Base-by-base conservation (phyloP, 2,113 vertebrate genomes). In the Petroica traversi region DNA sequence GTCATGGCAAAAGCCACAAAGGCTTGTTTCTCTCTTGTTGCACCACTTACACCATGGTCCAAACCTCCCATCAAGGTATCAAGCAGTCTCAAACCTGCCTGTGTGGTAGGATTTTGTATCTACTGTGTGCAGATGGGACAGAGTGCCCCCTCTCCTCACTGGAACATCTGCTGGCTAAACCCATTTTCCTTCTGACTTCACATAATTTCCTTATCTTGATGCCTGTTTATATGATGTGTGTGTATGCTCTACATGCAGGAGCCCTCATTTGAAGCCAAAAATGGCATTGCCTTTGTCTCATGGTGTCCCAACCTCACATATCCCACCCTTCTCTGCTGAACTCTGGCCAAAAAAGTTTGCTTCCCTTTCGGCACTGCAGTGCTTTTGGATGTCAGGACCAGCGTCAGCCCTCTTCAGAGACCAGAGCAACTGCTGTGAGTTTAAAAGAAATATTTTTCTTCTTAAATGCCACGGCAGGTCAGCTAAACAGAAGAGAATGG, bases 401-500 rank as follows among this genome's bases (percentile, higher is more conserved):
- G 89, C 1, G 8, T 97, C 94, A 96, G 90, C 43, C 85, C 91
- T 95, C 84, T 94, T 95, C 63, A 59, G 94, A 93, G 82, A 88
- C 89, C 82, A 62, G 77, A 96, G 81, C 75, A 93, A 96, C 97
- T 85, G 97, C 97, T 97, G 97, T 82, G 97, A 96, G 91, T 95
- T 92, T 95, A 96, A 95, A 95, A 52, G 57, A 97, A 97, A 96
- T 93, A 97, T 97, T 95, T 96, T 88, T 94, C 84, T 88, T 95
- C 90, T 95, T 61, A 85, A 93, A 96, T 93, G 88, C 81, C 88
- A 62, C 0, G 31, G 61, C 26, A 85, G 96, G 93, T 97, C 94
- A 96, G 78, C 74, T 97, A 90, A 97, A 96, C 92, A 90, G 87
- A 97, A 76, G 71, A 92, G 83, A 95, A 94, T 94, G 80, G 88